A percentile compares a stretch with the other conserved stretches of the same genome.
Evolutionary conservation across 2,888 invertebrate genomes (phyloP).

Genomic region (Oligia fasciuncula): DNA sequence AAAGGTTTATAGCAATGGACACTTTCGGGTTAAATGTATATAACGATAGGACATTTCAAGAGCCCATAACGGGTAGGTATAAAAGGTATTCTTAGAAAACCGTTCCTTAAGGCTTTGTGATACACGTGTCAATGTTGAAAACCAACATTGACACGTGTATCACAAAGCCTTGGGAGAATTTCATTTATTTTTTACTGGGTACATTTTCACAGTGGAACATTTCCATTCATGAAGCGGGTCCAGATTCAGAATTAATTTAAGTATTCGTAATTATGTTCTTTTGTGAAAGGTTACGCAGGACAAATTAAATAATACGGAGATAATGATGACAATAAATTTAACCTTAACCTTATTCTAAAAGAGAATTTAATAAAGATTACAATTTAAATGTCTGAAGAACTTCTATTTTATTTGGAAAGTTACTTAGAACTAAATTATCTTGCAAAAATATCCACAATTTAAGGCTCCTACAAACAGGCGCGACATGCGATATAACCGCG

Average conservation of each 20-base stretch:
- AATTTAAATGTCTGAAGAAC: slow-evolving; percentile 33
- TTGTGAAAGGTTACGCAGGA: slow-evolving; percentile 9
- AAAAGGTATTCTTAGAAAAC: slow-evolving; percentile 10
- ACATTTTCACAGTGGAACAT: slow-evolving; percentile 3
- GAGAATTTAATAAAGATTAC: slow-evolving; percentile 27
- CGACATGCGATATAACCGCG: too few species aligned
- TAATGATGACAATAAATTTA: slow-evolving; percentile 43
- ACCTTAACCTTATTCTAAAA: slow-evolving; percentile 24
- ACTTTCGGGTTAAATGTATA: slow-evolving; percentile 44
- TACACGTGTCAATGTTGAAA: not conserved
- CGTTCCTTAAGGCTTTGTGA: not conserved
- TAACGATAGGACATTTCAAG: slow-evolving; percentile 37
- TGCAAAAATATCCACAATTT: slow-evolving; percentile 47
- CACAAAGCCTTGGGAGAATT: slow-evolving; percentile 7
- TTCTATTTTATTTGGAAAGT: slow-evolving; percentile 38
- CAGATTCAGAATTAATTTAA: slow-evolving; percentile 19
- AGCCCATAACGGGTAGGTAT: slow-evolving; percentile 10
- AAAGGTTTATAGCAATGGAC: slow-evolving; percentile 48
- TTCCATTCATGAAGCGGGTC: slow-evolving; percentile 13
- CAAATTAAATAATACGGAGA: slow-evolving; percentile 38
- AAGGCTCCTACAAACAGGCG: not conserved
- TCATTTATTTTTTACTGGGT: slow-evolving; percentile 7
- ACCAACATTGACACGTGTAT: slow-evolving; percentile 3
- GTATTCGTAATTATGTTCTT: slow-evolving; percentile 28
- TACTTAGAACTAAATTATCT: slow-evolving; percentile 39